These are phyloP conservation scores for Criorhina ranunculi DNA, from an alignment of 2,888 invertebrate genomes.

Conservation along the genomic window DNA sequence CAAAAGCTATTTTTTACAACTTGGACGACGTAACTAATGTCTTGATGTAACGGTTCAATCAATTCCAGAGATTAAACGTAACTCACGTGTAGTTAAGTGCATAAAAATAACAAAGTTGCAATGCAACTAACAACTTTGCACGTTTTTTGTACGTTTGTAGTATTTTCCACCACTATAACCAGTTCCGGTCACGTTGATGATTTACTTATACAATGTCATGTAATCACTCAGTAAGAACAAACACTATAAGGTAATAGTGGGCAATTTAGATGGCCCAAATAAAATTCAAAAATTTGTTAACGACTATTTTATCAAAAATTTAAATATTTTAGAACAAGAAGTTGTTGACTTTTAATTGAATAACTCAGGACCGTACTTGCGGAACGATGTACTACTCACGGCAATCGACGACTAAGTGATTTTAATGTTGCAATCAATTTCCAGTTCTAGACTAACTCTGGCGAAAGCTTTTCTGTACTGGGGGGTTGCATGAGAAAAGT, in stretches of 20 bases:
- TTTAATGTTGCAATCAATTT: slow-evolving; percentile 48
- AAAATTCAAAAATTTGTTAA: not conserved
- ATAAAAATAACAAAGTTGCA: not conserved
- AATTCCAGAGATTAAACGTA: not conserved
- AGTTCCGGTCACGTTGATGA: slow-evolving; percentile 31
- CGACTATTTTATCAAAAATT: not conserved
- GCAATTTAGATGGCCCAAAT: not conserved
- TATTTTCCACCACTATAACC: slow-evolving; percentile 1
- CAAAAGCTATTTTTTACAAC: not conserved
- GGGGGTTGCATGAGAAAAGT: slow-evolving; percentile 11
- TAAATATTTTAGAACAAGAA: not conserved
- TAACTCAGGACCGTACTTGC: slow-evolving; percentile 12
- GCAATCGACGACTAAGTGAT: slow-evolving; percentile 62
- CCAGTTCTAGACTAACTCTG: slow-evolving; percentile 37
- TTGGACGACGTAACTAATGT: not conserved
- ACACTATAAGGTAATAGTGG: not conserved
- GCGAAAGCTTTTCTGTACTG: slow-evolving; percentile 33
- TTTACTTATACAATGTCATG: not conserved
- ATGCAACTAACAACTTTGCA: not conserved
- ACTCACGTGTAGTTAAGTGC: slow-evolving; percentile 16
- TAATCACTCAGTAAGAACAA: not conserved
- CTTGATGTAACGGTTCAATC: not conserved
- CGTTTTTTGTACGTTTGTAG: slow-evolving; percentile 21
- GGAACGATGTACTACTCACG: slow-evolving; percentile 57
- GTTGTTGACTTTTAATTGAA: not conserved